Conservation (phyloP, 2,888 invertebrate species). For the Carpatolechia fugitivella region DNA sequence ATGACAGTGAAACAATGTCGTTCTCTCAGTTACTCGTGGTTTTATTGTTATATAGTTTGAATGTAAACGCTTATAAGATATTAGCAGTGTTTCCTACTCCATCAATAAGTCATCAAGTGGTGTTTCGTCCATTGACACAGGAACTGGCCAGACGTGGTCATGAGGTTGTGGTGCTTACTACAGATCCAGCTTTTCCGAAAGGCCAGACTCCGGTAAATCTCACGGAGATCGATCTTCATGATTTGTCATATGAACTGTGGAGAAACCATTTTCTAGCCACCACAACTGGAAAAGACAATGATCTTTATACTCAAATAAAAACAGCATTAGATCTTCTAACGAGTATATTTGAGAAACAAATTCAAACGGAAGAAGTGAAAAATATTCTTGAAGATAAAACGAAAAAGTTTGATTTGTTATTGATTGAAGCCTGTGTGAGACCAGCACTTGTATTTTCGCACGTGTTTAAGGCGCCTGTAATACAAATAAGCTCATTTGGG, state of each 20-base stretch:
- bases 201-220: constrained; percentile 45
- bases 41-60: too few relatives aligned
- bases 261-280: constrained; percentile 15
- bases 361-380: background rate
- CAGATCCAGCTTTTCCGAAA: constrained; percentile 35
- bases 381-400: background rate
- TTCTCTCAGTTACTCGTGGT: too few relatives aligned
- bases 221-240: constrained; percentile 57
- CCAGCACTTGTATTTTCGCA: constrained; percentile 30
- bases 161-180: constrained; percentile 35
- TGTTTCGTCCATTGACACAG: constrained; percentile 51
- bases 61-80: too few relatives aligned
- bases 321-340: background rate
- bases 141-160: constrained; percentile 65
- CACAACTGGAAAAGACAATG: constrained; percentile 20
- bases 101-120: constrained; percentile 67
- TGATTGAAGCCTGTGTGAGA: constrained; percentile 36
- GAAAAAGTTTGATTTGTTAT: constrained; percentile 32
- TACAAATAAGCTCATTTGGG: constrained; percentile 44
- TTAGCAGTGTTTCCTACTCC: constrained; percentile 40
- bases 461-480: constrained; percentile 41
- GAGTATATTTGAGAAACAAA: background rate
- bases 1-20: too few relatives aligned
- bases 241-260: constrained; percentile 37
- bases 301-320: constrained; percentile 5